These are phyloP conservation scores for Symphodus melops DNA, from an alignment of 2,113 vertebrate genomes.

Conservation along the genomic window DNA sequence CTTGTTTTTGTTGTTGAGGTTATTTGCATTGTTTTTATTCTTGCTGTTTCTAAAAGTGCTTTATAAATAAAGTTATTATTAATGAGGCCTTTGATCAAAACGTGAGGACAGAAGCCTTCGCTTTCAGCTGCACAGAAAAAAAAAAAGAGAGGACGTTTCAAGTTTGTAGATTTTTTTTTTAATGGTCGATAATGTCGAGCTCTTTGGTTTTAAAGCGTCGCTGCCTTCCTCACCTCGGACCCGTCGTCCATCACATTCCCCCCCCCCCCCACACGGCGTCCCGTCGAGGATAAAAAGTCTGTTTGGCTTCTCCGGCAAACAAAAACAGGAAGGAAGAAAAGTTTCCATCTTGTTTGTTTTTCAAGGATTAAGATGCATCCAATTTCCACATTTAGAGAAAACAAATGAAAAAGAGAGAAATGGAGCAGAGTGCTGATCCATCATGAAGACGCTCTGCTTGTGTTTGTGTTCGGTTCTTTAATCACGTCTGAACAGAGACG, in stretches of 20 bases:
- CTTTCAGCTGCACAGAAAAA: too few species aligned
- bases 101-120: too few species aligned
- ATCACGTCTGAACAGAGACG: constrained; percentile 12
- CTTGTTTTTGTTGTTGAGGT: too few species aligned
- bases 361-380: not conserved
- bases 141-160: too few species aligned
- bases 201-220: too few species aligned
- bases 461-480: not conserved
- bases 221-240: not conserved
- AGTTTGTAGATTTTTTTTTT: too few species aligned
- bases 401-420: constrained; percentile 13
- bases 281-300: not conserved
- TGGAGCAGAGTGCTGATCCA: not conserved
- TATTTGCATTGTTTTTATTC: too few species aligned
- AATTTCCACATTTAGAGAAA: not conserved
- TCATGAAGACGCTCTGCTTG: not conserved
- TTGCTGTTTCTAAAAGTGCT: too few species aligned
- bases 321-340: constrained; percentile 1
- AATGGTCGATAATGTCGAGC: too few species aligned
- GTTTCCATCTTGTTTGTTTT: not conserved
- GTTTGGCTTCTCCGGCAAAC: not conserved
- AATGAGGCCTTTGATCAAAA: too few species aligned
- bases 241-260: constrained; percentile 19
- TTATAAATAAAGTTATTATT: too few species aligned
- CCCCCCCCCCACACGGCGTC: not conserved